Evolutionary conservation across 2,888 invertebrate species (phyloP).

Genomic region (Ganaspis brasiliensis): DNA sequence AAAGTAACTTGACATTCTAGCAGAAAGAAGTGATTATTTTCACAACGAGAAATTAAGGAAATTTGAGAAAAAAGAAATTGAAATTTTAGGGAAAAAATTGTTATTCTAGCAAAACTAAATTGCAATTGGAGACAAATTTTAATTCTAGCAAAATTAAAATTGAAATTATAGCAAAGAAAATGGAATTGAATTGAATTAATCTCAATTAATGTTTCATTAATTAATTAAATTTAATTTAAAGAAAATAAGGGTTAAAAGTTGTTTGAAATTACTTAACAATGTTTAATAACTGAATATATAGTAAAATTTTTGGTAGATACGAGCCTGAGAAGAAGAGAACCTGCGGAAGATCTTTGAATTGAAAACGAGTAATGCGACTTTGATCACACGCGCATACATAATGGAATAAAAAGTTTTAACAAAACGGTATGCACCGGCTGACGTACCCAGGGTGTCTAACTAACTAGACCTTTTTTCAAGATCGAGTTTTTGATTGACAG

Average conservation of each 20-base stretch:
- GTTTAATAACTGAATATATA: slow-evolving; percentile 50
- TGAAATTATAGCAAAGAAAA: slow-evolving; percentile 15
- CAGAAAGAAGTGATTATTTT: too few relatives aligned
- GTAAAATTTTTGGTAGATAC: slow-evolving; percentile 35
- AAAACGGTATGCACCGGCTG: slow-evolving; percentile 67
- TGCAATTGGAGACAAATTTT: too few relatives aligned
- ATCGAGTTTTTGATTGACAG: slow-evolving; percentile 78
- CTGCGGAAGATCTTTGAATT: slow-evolving; percentile 44
- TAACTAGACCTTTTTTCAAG: slow-evolving; percentile 75
- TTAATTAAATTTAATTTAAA: too few relatives aligned
- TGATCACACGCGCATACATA: slow-evolving; percentile 57
- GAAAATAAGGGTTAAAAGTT: slow-evolving; percentile 26
- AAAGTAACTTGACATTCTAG: too few relatives aligned
- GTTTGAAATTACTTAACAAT: slow-evolving; percentile 40
- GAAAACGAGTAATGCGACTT: slow-evolving; percentile 45
- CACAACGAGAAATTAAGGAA: too few relatives aligned
- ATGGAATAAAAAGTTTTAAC: slow-evolving; percentile 61
- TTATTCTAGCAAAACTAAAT: too few relatives aligned
- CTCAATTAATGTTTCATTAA: too few relatives aligned
- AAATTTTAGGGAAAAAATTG: too few relatives aligned
- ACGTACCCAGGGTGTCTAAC: slow-evolving; percentile 55
- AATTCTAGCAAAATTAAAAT: too few relatives aligned
- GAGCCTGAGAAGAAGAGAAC: slow-evolving; percentile 44
- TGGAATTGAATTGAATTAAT: too few relatives aligned
- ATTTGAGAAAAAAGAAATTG: too few relatives aligned